Evolutionary conservation across 2,113 vertebrate species (phyloP), one percentile per base, ranked within the genome.

Genomic region (Stigmatopora nigra): DNA sequence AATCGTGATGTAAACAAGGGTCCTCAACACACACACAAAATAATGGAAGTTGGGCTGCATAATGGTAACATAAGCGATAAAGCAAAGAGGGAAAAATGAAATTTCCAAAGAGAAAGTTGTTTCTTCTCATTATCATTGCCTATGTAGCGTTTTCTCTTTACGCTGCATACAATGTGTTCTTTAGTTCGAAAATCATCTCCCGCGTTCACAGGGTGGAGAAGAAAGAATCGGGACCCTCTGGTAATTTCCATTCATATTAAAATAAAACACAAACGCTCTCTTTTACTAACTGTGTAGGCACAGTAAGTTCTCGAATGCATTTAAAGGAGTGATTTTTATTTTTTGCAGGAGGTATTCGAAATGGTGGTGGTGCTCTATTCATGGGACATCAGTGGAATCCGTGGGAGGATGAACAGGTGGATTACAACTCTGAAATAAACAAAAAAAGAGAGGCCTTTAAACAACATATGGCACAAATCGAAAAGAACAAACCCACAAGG

Each of bases 91-190:
- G 7, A 83, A 93, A 82, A 63, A 97, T 97, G 95, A 93, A 94
- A 91, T 84, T 93, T 76, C 88, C 91, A 31, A 91, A 92, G 75
- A 89, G 89, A 80, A 93, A 93, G 55, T 72, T 95, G 4, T 93
- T 92, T 66, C 90, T 89, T 11, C 65, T 90, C 0, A 72, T 93
- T 58, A 55, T 92, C 77, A 87, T 90, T 31, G 76, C 90, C 0
- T 97, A 98, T 78, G 89, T 91, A n/a, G 81, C 92, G 25, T 96
- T 98, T 86, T 98, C 95, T 0, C 80, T 96, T 9, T 98, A 96
- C 72, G 94, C 95, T 15, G 94, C 94, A 15, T 98, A 96, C 78
- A 91, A 84, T 78, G 93, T 96, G 3, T 97, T 98, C 68, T 91
- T 95, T 38, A 92, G 89, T 65, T 85, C 84, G 31, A 90, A 86